Evolutionary conservation across 2,888 invertebrate species (phyloP).

Genomic region (Mycalesis mineus): DNA sequence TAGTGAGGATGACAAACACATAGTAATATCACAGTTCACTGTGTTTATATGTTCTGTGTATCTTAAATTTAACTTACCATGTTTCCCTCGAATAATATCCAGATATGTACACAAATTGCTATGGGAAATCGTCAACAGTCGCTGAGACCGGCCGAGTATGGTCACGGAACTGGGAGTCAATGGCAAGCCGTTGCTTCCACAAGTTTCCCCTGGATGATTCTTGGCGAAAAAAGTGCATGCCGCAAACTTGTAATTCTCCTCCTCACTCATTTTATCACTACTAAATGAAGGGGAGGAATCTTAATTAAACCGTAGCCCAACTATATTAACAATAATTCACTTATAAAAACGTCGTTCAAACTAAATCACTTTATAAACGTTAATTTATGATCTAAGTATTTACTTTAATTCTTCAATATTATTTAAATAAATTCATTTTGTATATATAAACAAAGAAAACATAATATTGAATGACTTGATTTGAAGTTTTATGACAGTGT

Average conservation of each 20-base stretch:
- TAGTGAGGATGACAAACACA: too few relatives aligned
- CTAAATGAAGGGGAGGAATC: neutral
- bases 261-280: constrained; percentile 29
- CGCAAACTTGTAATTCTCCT: constrained; percentile 77
- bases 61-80: constrained; percentile 81
- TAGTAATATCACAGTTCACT: too few relatives aligned
- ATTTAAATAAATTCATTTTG: too few relatives aligned
- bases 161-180: constrained; percentile 97
- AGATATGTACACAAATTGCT: constrained; percentile 92
- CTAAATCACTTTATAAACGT: too few relatives aligned
- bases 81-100: constrained; percentile 94
- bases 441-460: too few relatives aligned
- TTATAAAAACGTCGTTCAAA: too few relatives aligned
- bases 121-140: constrained; percentile 87
- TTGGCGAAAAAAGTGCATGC: constrained; percentile 94
- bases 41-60: too few relatives aligned
- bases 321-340: too few relatives aligned
- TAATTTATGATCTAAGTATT: too few relatives aligned
- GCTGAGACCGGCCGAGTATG: constrained; percentile 92
- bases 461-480: too few relatives aligned
- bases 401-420: neutral
- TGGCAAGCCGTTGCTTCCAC: constrained; percentile 97
- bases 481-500: too few relatives aligned
- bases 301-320: too few relatives aligned
- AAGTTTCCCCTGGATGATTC: constrained; percentile 92